These are phyloP conservation scores for Drosophila meridionalis DNA, from an alignment of 2,888 invertebrate species.

Conservation along the genomic window DNA sequence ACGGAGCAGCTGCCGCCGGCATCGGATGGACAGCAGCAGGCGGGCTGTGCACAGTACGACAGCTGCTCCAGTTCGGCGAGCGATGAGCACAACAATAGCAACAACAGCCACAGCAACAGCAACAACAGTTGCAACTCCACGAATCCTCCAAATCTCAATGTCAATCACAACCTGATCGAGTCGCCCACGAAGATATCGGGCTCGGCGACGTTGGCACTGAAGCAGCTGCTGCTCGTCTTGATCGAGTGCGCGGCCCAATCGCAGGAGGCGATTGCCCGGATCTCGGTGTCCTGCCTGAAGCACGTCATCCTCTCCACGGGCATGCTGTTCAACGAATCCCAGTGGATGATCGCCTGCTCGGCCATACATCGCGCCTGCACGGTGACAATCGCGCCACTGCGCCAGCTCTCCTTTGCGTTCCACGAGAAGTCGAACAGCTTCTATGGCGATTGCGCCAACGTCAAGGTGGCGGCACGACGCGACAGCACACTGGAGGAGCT, in stretches of 20 bases:
- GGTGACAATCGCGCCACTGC: constrained; percentile 94
- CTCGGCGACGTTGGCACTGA: constrained; percentile 91
- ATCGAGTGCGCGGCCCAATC: constrained; percentile 96
- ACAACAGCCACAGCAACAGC: constrained; percentile 24
- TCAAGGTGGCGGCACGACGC: constrained; percentile 96
- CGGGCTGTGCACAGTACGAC: constrained; percentile 52
- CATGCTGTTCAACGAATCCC: constrained; percentile 91
- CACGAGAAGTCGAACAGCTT: constrained; percentile 96
- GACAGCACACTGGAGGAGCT: constrained; percentile 94
- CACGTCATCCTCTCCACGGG: constrained; percentile 94
- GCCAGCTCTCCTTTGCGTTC: constrained; percentile 95
- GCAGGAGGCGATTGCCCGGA: constrained; percentile 94
- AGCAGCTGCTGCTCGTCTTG: constrained; percentile 93
- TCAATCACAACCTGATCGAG: constrained; percentile 81
- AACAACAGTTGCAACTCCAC: constrained; percentile 14
- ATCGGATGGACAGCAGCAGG: constrained; percentile 33
- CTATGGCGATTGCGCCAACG: constrained; percentile 96
- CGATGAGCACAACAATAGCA: constrained; percentile 40
- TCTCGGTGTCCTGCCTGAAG: constrained; percentile 96
- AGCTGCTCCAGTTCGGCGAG: constrained; percentile 53
- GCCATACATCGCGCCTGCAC: constrained; percentile 93
- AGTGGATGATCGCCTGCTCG: constrained; percentile 94
- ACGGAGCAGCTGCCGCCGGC: constrained; percentile 73
- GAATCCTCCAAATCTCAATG: constrained; percentile 43
- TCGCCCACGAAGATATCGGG: constrained; percentile 86